These are phyloP conservation scores for Triops longicaudatus DNA, from an alignment of 1,140 invertebrate genomes.

Conservation along the genomic window DNA sequence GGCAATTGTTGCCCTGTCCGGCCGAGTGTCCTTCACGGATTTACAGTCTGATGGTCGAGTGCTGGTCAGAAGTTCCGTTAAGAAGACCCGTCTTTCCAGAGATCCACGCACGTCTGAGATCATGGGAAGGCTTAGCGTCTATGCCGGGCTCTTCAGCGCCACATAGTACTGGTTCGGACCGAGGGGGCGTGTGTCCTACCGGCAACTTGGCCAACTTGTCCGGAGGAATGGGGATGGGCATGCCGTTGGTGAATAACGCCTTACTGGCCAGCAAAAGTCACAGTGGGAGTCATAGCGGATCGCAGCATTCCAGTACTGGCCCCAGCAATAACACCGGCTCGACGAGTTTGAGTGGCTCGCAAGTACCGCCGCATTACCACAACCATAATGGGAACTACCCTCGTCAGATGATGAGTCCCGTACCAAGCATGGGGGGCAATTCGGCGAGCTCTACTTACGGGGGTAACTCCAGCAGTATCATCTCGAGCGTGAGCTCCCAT, in stretches of 20 bases:
- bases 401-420: conserved; percentile 28
- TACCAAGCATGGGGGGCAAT: conserved; percentile 27
- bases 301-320: conserved; percentile 47
- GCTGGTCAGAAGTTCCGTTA: conserved; percentile 88
- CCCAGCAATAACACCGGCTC: conserved; percentile 49
- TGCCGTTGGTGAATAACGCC: conserved; percentile 17
- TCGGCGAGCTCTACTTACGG: conserved; percentile 28
- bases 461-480: conserved; percentile 19
- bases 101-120: conserved; percentile 60
- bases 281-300: conserved; percentile 26
- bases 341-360: conserved; percentile 38
- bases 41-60: conserved; percentile 67
- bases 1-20: conserved; percentile 87
- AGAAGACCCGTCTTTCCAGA: conserved; percentile 81
- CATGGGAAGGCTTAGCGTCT: conserved; percentile 28
- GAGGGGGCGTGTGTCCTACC: background rate
- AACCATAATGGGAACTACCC: conserved; percentile 7
- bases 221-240: background rate
- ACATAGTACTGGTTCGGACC: conserved; percentile 1
- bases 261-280: conserved; percentile 26
- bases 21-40: conserved; percentile 82
- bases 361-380: conserved; percentile 20
- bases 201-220: background rate
- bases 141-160: conserved; percentile 16
- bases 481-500: conserved; percentile 24